Evolutionary conservation across 2,888 invertebrate species (phyloP), one percentile per base, ranked within the genome.

Genomic region (Macaria notata): DNA sequence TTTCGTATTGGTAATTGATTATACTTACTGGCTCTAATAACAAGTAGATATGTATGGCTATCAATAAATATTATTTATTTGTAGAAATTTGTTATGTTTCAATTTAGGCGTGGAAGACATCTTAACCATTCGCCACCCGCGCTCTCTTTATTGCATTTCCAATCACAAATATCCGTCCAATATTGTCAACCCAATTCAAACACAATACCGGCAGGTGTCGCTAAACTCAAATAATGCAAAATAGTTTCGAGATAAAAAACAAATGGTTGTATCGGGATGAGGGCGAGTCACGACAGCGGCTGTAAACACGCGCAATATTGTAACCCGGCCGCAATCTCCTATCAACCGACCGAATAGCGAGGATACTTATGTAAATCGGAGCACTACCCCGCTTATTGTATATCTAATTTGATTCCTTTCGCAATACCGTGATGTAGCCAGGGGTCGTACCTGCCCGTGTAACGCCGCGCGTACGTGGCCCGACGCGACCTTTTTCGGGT

Each of bases 371-470:
- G 90, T 88, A 90, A 91, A 91, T 90, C 77, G 79, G 79, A 74
- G 77, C 83, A 84, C 83, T 76, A 81, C 81, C 85, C 77, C 78
- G 89, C 89, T 90, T 90, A 91, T 91, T 90, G 91, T 89, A 82
- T 88, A 89, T 87, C 87, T 90, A 90, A 91, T 91, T 90, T 88
- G 88, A 90, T 89, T 88, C 84, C 88, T 88, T 87, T 85, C 83
- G 86, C 87, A 86, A 83, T 86, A 81, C 86, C 76, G 81, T 84
- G 87, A 88, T 88, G 86, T 84, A 86, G 83, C 84, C 84, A 79
- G 84, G 84, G 84, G 44, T 50, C 50, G 44, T 87, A 88, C 88
- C 87, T 88, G 86, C 79, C 80, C 81, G 33, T 55, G 81, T 79
- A 84, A 88, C 88, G 88, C 78, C 78, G 79, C 70, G 9, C 72